Base-by-base conservation (phyloP, 2,797 vertebrate genomes). In the Anableps anableps region DNA sequence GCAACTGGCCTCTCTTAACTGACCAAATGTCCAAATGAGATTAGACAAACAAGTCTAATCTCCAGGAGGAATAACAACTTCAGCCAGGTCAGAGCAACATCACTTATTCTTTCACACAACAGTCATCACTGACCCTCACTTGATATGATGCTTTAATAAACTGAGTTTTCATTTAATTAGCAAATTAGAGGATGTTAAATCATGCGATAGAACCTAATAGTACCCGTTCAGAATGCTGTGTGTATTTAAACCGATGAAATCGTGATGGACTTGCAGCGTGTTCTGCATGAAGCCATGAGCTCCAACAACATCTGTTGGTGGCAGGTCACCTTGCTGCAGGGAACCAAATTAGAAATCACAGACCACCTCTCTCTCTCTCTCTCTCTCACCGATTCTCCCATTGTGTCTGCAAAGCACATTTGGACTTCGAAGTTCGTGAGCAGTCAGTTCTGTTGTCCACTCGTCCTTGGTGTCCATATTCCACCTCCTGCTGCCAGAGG, bases 381-480 rank as follows among this genome's bases (percentile, higher is more conserved):
- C n/a, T n/a, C n/a, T 53, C 90, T 85, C 86, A 96, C 92, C 89
- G 2, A 5, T 83, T 77, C 93, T 0, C 9, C 92, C 77, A 7
- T 91, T 80, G 79, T 91, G 92, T 83, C 86, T 93, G 26, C 68
- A 82, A 77, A 88, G 80, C 43, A 85, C 85, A 76, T 88, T 94
- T 83, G 86, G 92, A 80, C 94, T 93, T 77, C 80, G 83, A 66
- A 87, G 90, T n/a, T 80, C 86, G 77, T 92, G 88, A 78, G 84
- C 51, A 53, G 80, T 89, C 76, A 85, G 86, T 70, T 93, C 88
- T 81, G 94, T 89, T 86, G 83, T 91, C 94, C 95, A 86, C 84
- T 93, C 91, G 76, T 93, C 91, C 80, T 85, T 84, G 38, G 92
- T 84, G 77, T 96, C 94, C 95, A 96, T 96, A 83, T 86, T 94